Conservation (phyloP, 2,113 vertebrate genomes). For the Gallinago jamesoni region DNA sequence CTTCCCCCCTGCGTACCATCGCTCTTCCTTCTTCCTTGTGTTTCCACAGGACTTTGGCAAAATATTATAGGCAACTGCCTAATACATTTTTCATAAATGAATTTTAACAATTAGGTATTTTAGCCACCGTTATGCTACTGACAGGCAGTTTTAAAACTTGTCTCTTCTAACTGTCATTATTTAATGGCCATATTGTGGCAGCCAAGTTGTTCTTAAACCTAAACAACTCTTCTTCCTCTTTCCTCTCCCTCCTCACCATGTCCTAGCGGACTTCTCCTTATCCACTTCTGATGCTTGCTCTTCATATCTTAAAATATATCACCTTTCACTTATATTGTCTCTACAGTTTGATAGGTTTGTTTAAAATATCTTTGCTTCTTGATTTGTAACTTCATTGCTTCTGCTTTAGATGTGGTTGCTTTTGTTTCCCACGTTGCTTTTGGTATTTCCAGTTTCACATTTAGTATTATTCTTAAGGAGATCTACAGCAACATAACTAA, state of each 20-base stretch:
- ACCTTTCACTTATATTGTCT: not conserved
- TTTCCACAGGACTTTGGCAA: not conserved
- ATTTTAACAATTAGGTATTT: not conserved
- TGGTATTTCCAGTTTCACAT: not conserved
- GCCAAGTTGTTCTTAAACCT: not conserved
- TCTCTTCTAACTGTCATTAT: not conserved
- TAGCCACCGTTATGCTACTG: not conserved
- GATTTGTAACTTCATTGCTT: not conserved
- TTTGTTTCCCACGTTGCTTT: not conserved
- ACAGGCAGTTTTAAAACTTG: not conserved
- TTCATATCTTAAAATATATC: not conserved
- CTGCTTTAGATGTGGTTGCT: not conserved
- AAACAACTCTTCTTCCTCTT: not conserved
- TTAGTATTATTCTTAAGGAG: not conserved
- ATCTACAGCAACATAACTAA: not conserved
- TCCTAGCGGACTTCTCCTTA: not conserved
- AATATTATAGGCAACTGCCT: not conserved
- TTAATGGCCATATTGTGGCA: not conserved
- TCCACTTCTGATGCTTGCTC: not conserved
- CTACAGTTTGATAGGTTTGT: not conserved
- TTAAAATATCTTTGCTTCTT: not conserved
- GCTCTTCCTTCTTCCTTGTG: not conserved
- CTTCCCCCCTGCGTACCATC: not conserved
- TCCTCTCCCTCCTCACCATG: fast-evolving
- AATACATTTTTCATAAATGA: not conserved